Percentiles rank a stretch among this genome's conserved stretches.
Conservation (phyloP, 2,797 vertebrate genomes). For the Poeciliopsis turneri region DNA sequence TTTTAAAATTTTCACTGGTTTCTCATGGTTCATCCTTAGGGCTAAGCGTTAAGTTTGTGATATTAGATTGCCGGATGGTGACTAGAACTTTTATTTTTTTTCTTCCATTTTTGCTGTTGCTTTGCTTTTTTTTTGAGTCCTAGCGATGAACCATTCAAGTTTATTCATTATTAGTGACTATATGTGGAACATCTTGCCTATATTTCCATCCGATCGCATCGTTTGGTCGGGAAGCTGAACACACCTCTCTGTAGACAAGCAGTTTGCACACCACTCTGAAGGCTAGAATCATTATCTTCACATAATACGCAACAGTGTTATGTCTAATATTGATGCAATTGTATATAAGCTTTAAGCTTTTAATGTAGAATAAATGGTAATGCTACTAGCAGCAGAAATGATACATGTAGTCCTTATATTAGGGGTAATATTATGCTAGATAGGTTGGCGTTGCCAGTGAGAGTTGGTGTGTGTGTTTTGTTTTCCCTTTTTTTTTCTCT, state of each 20-base stretch:
- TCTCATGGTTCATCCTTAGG: conserved; percentile 59
- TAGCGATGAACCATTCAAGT: conserved; percentile 74
- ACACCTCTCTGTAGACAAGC: conserved; percentile 60
- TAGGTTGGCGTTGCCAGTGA: conserved; percentile 79
- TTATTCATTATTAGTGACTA: conserved; percentile 31
- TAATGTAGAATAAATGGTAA: conserved; percentile 76
- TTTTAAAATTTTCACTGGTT: conserved; percentile 56
- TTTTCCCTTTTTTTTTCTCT: conserved; percentile 21
- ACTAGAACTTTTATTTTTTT: conserved; percentile 53
- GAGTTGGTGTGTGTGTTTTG: conserved; percentile 62
- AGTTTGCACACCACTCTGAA: conserved; percentile 66
- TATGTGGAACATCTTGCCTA: conserved; percentile 20
- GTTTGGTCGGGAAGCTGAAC: conserved; percentile 55
- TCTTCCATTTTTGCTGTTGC: conserved; percentile 9
- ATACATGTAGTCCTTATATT: conserved; percentile 82
- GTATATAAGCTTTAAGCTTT: conserved; percentile 82
- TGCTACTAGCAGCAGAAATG: conserved; percentile 77
- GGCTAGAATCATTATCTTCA: conserved; percentile 57
- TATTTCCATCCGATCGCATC: conserved; percentile 40
- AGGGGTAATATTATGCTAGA: conserved; percentile 72
- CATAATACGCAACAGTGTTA: conserved; percentile 74
- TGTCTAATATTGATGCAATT: conserved; percentile 79
- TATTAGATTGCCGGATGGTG: conserved; percentile 56
- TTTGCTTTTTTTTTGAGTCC: conserved; percentile 65
- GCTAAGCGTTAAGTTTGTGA: conserved; percentile 62